phyloP scores from a whole-genome alignment of 1,140 invertebrate genomes.

The Paralvinella palmiformis region DNA sequence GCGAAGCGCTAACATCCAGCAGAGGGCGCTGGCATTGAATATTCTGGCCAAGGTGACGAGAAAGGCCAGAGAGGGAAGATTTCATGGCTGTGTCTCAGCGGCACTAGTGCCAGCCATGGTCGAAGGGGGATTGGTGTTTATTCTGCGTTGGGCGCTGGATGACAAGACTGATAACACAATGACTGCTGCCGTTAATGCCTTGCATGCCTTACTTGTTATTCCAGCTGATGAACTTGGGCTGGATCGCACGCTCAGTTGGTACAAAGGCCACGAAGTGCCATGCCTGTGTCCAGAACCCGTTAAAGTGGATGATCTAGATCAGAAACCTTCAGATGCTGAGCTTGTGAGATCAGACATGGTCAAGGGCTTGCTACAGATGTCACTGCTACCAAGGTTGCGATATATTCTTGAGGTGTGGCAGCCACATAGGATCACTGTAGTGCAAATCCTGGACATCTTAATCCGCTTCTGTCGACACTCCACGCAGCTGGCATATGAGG shows the following conservation, averaged over 20 bases:
- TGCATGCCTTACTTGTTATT: conserved; percentile 67
- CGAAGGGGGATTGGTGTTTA: conserved; percentile 65
- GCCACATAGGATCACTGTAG: conserved; percentile 39
- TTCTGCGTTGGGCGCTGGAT: conserved; percentile 78
- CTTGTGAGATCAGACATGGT: conserved; percentile 58
- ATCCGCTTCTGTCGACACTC: conserved; percentile 49
- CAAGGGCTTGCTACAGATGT: conserved; percentile 64
- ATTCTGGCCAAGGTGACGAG: conserved; percentile 72
- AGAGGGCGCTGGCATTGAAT: conserved; percentile 70
- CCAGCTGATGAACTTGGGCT: conserved; percentile 63
- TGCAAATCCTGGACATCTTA: conserved; percentile 47
- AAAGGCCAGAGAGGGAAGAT: conserved; percentile 53
- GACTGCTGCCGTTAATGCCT: conserved; percentile 64
- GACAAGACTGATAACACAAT: conserved; percentile 68
- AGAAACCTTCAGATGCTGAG: conserved; percentile 71
- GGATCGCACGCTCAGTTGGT: conserved; percentile 57
- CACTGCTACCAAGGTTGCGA: conserved; percentile 65
- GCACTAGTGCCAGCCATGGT: conserved; percentile 52
- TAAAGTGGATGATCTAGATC: conserved; percentile 56
- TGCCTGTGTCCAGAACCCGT: conserved; percentile 49
- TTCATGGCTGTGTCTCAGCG: conserved; percentile 52
- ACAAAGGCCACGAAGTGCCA: conserved; percentile 60
- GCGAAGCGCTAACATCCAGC: conserved; percentile 65
- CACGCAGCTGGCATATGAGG: conserved; percentile 39
- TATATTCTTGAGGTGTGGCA: conserved; percentile 40